These are phyloP conservation scores for Pachyrhynchus sulphureomaculatus DNA, from an alignment of 1,140 invertebrate genomes.

Conservation along the genomic window DNA sequence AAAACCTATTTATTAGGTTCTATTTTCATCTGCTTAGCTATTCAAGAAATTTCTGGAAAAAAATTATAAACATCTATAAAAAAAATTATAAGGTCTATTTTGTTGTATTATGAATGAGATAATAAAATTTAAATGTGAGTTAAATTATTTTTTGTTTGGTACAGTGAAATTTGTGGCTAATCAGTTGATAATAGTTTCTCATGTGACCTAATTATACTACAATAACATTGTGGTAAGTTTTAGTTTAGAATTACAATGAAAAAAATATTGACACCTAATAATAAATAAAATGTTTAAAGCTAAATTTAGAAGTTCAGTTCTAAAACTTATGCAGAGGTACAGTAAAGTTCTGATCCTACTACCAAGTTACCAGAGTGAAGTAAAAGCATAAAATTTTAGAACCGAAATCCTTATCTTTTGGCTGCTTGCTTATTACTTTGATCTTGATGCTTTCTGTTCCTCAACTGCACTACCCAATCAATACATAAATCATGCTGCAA, in stretches of 20 bases:
- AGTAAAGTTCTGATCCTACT: constrained; percentile 1
- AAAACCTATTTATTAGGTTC: too few relatives aligned
- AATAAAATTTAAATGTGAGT: too few relatives aligned
- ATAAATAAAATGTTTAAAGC: neutral
- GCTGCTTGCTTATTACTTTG: constrained; percentile 23
- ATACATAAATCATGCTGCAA: constrained; percentile 53
- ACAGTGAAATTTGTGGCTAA: too few relatives aligned
- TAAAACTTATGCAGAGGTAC: constrained; percentile 22
- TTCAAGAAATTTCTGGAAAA: too few relatives aligned
- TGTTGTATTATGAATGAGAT: too few relatives aligned
- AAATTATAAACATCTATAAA: too few relatives aligned
- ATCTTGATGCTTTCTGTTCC: constrained; percentile 17
- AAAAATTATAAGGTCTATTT: too few relatives aligned
- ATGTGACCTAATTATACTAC: too few relatives aligned
- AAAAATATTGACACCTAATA: neutral
- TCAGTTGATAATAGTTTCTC: too few relatives aligned
- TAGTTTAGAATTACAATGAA: neutral
- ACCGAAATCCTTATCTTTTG: constrained; percentile 40
- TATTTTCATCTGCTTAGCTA: too few relatives aligned
- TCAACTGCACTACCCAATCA: constrained; percentile 44
- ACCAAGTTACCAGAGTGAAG: neutral
- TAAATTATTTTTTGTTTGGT: too few relatives aligned
- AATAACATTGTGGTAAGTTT: neutral
- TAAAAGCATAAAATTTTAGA: constrained; percentile 32
- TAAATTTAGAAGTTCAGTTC: constrained; percentile 24